Conservation (phyloP, 2,888 invertebrate species). For the Callyntrura guangdongensis region DNA sequence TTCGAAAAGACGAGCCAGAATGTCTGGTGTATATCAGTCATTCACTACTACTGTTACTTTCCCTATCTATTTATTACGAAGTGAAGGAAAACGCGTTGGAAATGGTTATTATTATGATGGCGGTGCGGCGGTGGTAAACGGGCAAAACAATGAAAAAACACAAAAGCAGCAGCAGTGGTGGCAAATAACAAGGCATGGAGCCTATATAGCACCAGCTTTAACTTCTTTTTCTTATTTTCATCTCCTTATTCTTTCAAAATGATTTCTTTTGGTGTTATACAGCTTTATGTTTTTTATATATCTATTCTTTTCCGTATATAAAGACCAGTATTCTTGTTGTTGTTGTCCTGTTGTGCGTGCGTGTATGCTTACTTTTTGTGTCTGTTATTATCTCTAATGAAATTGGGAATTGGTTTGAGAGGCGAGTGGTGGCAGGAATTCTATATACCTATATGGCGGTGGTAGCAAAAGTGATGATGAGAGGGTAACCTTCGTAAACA, state of each 20-base stretch:
- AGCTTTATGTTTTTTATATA: not conserved
- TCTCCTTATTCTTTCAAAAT: not conserved
- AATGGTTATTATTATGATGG: slow-evolving; percentile 65
- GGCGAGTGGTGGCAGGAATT: not conserved
- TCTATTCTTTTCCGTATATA: not conserved
- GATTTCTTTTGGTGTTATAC: not conserved
- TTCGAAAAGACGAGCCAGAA: not conserved
- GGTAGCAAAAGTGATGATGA: slow-evolving; percentile 16
- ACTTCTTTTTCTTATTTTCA: slow-evolving; percentile 2
- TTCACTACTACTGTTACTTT: not conserved
- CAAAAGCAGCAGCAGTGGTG: not conserved
- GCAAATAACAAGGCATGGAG: slow-evolving; percentile 44
- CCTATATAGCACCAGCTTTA: not conserved
- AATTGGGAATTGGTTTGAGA: slow-evolving; percentile 64
- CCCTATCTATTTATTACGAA: slow-evolving; percentile 30
- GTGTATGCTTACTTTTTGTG: not conserved
- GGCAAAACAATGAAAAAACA: slow-evolving; percentile 32
- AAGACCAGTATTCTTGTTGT: no score
- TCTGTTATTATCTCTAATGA: slow-evolving; percentile 68
- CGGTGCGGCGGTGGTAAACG: slow-evolving; percentile 32
- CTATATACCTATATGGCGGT: not conserved
- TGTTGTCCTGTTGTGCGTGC: no score
- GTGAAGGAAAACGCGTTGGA: slow-evolving; percentile 45
- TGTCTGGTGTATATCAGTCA: not conserved
- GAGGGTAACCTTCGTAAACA: slow-evolving; percentile 23